Evolutionary conservation across 2,888 invertebrate genomes (phyloP), one percentile per base, ranked within the genome.

Genomic region (Acleris laterana): DNA sequence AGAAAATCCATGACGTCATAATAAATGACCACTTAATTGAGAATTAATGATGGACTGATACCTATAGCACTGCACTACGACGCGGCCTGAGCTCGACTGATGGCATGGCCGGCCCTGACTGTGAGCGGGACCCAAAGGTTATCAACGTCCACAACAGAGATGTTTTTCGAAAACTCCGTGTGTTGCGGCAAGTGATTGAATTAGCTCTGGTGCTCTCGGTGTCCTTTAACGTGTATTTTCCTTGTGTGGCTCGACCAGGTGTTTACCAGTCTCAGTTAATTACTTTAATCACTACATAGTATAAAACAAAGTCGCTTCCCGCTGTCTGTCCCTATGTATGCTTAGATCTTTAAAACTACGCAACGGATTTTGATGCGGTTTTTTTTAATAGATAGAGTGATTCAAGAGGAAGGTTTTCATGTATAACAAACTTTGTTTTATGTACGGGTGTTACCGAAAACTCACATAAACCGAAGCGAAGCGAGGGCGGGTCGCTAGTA

Each of bases 51-150:
- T 22, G 13, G 9, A 48, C 70, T 68, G 13, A 13, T 32, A 70
- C 66, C 66, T 66, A 71, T 74, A 38, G 38, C 38, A 77, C 77
- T 77, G 81, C 75, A 71, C 76, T 70, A 70, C 72, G 62, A 77
- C 76, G 79, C 81, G 78, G 83, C 70, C 76, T 68, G 79, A 74
- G 72, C 73, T 69, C 82, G 80, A 88, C 87, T 87, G 86, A 81
- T 80, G 77, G 76, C 71, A 79, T 71, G 38, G 38, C 76, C 75
- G 82, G 72, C 84, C 81, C 81, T 81, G 82, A 78, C 81, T 77
- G 77, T 74, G 75, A 72, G 75, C 66, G 73, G 77, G 75, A 72
- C 72, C 71, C 76, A 79, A 79, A 86, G 86, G 87, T 87, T 87
- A 88, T 86, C 85, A 83, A 83, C 83, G 80, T 59, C 62, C 56